Conservation (phyloP, 2,888 invertebrate genomes). For the Carcina quercana region DNA sequence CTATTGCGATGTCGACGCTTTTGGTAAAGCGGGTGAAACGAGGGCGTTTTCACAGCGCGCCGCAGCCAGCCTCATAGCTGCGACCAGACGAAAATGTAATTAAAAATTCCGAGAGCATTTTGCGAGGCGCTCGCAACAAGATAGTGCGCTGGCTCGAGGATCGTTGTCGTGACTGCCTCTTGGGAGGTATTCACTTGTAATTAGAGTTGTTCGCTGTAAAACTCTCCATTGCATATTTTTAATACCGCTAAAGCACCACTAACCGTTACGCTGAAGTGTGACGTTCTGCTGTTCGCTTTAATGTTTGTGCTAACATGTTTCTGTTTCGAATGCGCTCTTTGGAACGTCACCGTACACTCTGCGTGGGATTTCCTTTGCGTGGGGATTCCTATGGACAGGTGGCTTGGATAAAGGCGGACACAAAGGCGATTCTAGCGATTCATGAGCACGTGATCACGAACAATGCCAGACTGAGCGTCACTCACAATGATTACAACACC, state of each 20-base stretch:
- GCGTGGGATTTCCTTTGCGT: constrained; percentile 12
- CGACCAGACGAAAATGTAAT: constrained; percentile 73
- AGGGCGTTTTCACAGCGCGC: constrained; percentile 45
- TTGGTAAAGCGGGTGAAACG: constrained; percentile 68
- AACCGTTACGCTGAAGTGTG: constrained; percentile 32
- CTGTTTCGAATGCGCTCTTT: constrained; percentile 21
- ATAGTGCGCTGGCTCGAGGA: constrained; percentile 64
- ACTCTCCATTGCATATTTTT: constrained; percentile 52
- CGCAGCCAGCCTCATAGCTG: constrained; percentile 54
- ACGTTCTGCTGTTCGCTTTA: constrained; percentile 15
- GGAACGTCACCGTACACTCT: constrained; percentile 6
- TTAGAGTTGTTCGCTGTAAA: constrained; percentile 59
- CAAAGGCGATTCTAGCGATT: constrained; percentile 93
- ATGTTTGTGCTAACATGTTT: constrained; percentile 18
- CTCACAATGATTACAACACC: constrained; percentile 94
- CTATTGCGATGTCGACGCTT: constrained; percentile 73
- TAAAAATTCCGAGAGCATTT: constrained; percentile 74
- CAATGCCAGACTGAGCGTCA: constrained; percentile 90
- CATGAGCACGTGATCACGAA: constrained; percentile 96
- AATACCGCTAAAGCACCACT: constrained; percentile 26
- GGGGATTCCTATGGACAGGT: constrained; percentile 74
- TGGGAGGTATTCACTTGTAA: constrained; percentile 67
- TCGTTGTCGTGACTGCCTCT: constrained; percentile 66
- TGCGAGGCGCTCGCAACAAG: constrained; percentile 66
- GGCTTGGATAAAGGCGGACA: constrained; percentile 96